Evolutionary conservation across 2,113 vertebrate species (phyloP), one percentile per base, ranked within the genome.

Genomic region (Nothocercus julius): DNA sequence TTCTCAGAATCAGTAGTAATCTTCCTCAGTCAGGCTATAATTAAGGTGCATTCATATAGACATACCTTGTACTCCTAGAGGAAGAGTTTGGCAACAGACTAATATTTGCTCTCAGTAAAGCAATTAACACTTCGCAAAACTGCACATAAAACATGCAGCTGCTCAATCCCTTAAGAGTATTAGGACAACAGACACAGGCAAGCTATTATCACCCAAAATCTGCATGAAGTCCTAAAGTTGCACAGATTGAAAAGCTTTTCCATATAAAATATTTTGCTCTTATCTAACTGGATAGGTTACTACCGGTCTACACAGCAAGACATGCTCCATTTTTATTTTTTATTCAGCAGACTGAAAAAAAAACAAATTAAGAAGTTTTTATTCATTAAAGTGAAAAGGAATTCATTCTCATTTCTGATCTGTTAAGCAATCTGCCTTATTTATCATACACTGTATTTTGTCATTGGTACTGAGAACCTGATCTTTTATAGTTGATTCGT

Each of bases 41-140:
- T 36, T 58, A 34, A 70, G 18, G 14, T 38, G 62, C 32, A 73
- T 75, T 53, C 45, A 88, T 47, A 85, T 8, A 27, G 12, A 69
- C 85, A 32, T 38, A 44, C 24, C 67, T 64, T 2, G 56, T 6
- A 13, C 6, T 17, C 0, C 0, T 1, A 17, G 14, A 94, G 5
- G 25, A 12, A 62, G 30, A 25, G 45, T 75, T 36, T 73, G 40
- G 27, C n/a, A 82, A 66, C 8, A 74, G 56, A 30, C 54, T 56
- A 27, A 40, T 74, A 54, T 67, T 84, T 90, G 38, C 85, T 72
- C 59, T 42, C 36, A 67, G 32, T 22, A 74, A 77, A 82, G 28
- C 80, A 86, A 72, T 53, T 91, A 75, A 25, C 76, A 80, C n/a
- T 9, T 76, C 70, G 88, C 92, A 68, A 88, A 93, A 80, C 0